Percentiles rank a stretch among this genome's conserved stretches.
These are phyloP conservation scores for Clusia tigrina DNA, from an alignment of 2,888 invertebrate species.

Conservation along the genomic window DNA sequence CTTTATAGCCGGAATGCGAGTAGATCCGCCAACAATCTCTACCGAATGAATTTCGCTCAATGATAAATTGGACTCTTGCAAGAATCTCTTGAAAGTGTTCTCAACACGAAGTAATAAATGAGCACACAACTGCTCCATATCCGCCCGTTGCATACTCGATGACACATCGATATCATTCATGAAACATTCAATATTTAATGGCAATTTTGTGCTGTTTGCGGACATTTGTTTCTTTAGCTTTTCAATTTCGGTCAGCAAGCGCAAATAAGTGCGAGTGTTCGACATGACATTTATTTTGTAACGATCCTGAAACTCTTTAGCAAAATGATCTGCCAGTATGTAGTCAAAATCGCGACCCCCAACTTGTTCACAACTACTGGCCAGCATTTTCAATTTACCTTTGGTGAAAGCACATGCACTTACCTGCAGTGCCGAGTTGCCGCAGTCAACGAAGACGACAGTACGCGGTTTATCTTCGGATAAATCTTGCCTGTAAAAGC, in stretches of 20 bases:
- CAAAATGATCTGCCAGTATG: slow-evolving; percentile 86
- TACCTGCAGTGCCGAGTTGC: slow-evolving; percentile 88
- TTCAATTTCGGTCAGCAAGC: slow-evolving; percentile 91
- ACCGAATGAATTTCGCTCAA: slow-evolving; percentile 91
- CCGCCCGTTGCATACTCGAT: slow-evolving; percentile 81
- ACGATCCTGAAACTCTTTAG: slow-evolving; percentile 84
- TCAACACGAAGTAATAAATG: slow-evolving; percentile 83
- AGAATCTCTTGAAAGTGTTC: slow-evolving; percentile 75
- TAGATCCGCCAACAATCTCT: slow-evolving; percentile 96
- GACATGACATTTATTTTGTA: slow-evolving; percentile 86
- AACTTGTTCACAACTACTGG: slow-evolving; percentile 82
- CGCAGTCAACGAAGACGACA: slow-evolving; percentile 97
- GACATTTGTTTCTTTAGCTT: slow-evolving; percentile 99
- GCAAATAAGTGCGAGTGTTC: slow-evolving; percentile 84
- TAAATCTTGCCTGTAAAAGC: slow-evolving; percentile 97
- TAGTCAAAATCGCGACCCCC: slow-evolving; percentile 95
- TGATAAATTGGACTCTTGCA: slow-evolving; percentile 81
- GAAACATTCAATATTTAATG: slow-evolving; percentile 97
- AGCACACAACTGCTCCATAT: slow-evolving; percentile 87
- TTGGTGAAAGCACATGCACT: slow-evolving; percentile 92
- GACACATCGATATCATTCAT: slow-evolving; percentile 97
- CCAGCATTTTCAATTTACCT: slow-evolving; percentile 91
- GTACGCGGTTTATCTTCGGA: slow-evolving; percentile 92
- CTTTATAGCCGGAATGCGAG: slow-evolving; percentile 93
- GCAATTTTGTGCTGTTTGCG: slow-evolving; percentile 93